Base-by-base conservation (phyloP, 2,888 invertebrate genomes). In the Metacarcinus magister region DNA sequence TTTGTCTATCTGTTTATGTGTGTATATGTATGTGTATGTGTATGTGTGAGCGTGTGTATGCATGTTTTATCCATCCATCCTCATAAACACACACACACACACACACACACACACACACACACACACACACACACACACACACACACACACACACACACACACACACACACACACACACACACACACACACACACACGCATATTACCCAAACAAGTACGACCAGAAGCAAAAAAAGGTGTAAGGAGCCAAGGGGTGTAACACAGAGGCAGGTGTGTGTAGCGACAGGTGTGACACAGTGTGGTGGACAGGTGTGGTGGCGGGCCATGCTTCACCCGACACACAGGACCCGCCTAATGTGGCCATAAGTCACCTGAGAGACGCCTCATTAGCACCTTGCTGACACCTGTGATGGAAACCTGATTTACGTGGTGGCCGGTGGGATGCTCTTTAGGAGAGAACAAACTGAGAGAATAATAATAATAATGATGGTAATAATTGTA, bases 291-390 rank as follows among this genome's bases (percentile, higher is more conserved):
- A 82, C 82, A 82, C 32, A 82, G 82, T 28, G 82, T 2, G 28
- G 82, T 13, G 32, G 82, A 82, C 82, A 82, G 82, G 82, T 82
- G 82, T 28, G 28, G 28, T 82, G 82, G 82, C 82, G 82, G 82
- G 82, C 82, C 82, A 82, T 82, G 32, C 32, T 32, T 82, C 82
- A 82, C 82, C 32, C 82, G 32, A 32, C 82, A 82, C 82, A 82
- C 82, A 4, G 82, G 82, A 32, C 82, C 82, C 82, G 82, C 82
- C 82, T 82, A 82, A 82, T 82, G 82, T 82, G 82, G 82, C 82
- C 82, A 82, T 82, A 82, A 28, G 82, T 82, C 82, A 82, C 82
- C 82, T 82, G 82, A 10, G 82, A 13, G 82, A 82, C 82, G 82
- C 82, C 82, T 82, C 82, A 82, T 82, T 82, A 82, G 32, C 82